Base-by-base conservation (phyloP, 1,140 invertebrate genomes). In the Drosophila lacertosa region DNA sequence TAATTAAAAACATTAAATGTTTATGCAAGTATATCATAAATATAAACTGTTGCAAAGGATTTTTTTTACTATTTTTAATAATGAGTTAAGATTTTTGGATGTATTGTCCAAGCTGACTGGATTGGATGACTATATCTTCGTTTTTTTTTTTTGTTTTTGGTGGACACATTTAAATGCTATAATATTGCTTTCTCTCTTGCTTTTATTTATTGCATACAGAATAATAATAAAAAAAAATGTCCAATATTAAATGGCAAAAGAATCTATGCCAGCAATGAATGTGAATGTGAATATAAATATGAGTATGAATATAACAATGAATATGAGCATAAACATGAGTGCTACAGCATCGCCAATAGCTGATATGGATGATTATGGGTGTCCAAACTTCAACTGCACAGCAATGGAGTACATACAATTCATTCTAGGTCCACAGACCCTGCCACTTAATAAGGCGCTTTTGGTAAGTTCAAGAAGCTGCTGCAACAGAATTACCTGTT, bases 341-440 rank as follows among this genome's bases (percentile, higher is more conserved):
- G 37, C 22, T 2, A 60, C 62, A 5, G 35, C 44, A 9, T 40
- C 47, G 5, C 11, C 48, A 0, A 39, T 45, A n/a, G 24, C 53
- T 1, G 80, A 74, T 3, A 10, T 71, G 0, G 77, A 77, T 13
- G 71, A 71, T 10, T 59, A 59, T 37, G 77, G 58, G 4, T 83
- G 80, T 47, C 35, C 81, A 1, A 57, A 80, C n/a, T 93, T 93
- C 76, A 93, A 93, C 68, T 93, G 93, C 51, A 90, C 91, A 3
- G 89, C 92, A 37, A 91, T 92, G 3, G 93, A 93, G 48, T 93
- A 92, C 89, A 79, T 93, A 11, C 90, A 90, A 74, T 91, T 89
- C 58, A 77, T 91, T 54, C 91, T 93, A 71, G 93, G 93, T 0
- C 93, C 93, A 0, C 90, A 92, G 16, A 78, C 90, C 26, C 63